Evolutionary conservation across 2,888 invertebrate genomes (phyloP), one percentile per base, ranked within the genome.

Genomic region (Erebia palarica): DNA sequence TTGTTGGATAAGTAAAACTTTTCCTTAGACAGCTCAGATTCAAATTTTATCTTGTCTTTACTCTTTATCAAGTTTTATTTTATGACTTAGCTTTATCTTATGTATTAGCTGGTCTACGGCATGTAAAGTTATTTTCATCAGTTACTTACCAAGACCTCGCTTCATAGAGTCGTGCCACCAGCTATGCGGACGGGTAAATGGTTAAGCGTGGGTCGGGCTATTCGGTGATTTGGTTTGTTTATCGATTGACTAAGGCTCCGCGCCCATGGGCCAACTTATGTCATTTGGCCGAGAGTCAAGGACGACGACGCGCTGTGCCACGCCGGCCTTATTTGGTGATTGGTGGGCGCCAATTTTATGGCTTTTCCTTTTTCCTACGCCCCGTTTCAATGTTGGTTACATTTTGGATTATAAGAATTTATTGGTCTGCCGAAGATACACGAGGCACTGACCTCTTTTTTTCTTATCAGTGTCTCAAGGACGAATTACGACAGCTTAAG

Each of bases 211-310:
- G 92, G 92, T 84, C 87, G 84, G 86, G 82, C 84, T 78, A 83
- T 84, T 84, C 80, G 82, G 78, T 83, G 79, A 83, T 85, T 86
- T 80, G 83, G 82, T 82, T 87, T 88, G 88, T 90, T 86, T 90
- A 92, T 92, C 89, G 92, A 92, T 92, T 91, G 87, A 89, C 84
- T 84, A 87, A 89, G 88, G 91, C 83, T 90, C 88, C 92, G 91
- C 91, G 88, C 90, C 92, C 90, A 91, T 92, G 89, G 92, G 87
- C 92, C 88, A 91, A 91, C 91, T 92, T 92, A 88, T 92, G 92
- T 92, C 92, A 90, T 93, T 93, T 92, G 92, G 93, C 91, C 82
- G 88, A 89, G 90, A 91, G 90, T 93, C 93, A 92, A 93, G 93
- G 93, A 90, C 93, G 88, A 79, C 81, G 85, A 80, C 83, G 85